Base-by-base conservation (phyloP, 1,140 invertebrate genomes). In the Aphis gossypii region DNA sequence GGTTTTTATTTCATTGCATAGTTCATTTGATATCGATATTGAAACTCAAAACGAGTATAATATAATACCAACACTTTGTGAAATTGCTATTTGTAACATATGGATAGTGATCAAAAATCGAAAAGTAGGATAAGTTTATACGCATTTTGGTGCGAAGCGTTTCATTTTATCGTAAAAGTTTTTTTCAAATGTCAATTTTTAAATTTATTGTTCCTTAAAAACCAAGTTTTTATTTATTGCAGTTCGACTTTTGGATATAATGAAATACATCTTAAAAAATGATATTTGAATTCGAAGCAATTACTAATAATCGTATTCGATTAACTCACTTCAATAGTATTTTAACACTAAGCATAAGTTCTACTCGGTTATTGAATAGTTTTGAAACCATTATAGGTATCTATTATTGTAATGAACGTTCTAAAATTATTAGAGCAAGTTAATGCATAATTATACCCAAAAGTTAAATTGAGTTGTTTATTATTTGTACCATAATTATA, bases 111-210 rank as follows among this genome's bases (percentile, higher is more conserved):
- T 76, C 60, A 76, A 76, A 76, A 76, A 76, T 76, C 30, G 60
- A 76, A n/a, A 76, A 76, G 60, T n/a, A n/a, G n/a, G n/a, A 20
- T n/a, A 76, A 76, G 60, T 76, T n/a, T 68, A n/a, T 76, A 76
- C 60, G 60, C 18, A 76, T 76, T 76, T 76, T 1, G 7, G 60
- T 76, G n/a, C 30, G 60, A 35, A 76, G 60, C 11, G 14, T 76
- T 76, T n/a, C 14, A 76, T 76, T 76, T 76, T 76, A 76, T 76
- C 60, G 60, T 76, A 76, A 76, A 76, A 76, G 60, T 76, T 76
- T 76, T 76, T 68, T 76, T n/a, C 30, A 76, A 76, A 76, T n/a
- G 30, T 76, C 30, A 76, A n/a, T 76, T 30, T 60, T 60, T 76
- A n/a, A 76, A 76, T 76, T 76, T 76, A 76, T n/a, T 76, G 60